These are phyloP conservation scores for Platalea minor DNA, from an alignment of 2,797 vertebrate genomes.

Conservation along the genomic window DNA sequence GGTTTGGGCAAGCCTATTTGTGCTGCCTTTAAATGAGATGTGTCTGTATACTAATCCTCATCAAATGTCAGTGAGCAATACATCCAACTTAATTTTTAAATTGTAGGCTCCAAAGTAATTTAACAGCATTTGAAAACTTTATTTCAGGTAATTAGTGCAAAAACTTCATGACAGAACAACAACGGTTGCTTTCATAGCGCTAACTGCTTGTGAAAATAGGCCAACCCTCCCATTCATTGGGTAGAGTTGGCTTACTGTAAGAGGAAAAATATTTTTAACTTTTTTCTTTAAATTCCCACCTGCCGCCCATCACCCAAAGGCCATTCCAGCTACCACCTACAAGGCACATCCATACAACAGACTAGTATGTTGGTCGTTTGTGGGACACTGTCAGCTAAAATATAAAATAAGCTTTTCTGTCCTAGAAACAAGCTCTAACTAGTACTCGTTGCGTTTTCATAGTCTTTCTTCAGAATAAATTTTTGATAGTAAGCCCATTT, in stretches of 20 bases:
- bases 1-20: slow-evolving; percentile 44
- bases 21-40: slow-evolving; percentile 22
- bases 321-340: background rate
- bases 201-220: slow-evolving; percentile 26
- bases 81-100: background rate
- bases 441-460: background rate
- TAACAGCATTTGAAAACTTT: slow-evolving; percentile 31
- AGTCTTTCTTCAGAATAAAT: background rate
- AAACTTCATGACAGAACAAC: slow-evolving; percentile 18
- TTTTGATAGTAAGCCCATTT: background rate
- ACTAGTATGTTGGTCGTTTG: background rate
- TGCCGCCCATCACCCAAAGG: background rate
- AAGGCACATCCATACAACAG: background rate
- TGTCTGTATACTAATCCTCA: slow-evolving; percentile 2
- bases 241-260: background rate
- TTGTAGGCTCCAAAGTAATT: background rate
- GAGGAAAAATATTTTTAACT: background rate
- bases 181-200: background rate
- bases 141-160: slow-evolving; percentile 47
- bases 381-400: background rate
- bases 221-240: background rate
- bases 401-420: background rate
- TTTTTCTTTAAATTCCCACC: background rate
- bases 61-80: slow-evolving; percentile 20
- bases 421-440: background rate